Evolutionary conservation across 2,797 vertebrate species (phyloP).

Genomic region (Margarornis squamiger): DNA sequence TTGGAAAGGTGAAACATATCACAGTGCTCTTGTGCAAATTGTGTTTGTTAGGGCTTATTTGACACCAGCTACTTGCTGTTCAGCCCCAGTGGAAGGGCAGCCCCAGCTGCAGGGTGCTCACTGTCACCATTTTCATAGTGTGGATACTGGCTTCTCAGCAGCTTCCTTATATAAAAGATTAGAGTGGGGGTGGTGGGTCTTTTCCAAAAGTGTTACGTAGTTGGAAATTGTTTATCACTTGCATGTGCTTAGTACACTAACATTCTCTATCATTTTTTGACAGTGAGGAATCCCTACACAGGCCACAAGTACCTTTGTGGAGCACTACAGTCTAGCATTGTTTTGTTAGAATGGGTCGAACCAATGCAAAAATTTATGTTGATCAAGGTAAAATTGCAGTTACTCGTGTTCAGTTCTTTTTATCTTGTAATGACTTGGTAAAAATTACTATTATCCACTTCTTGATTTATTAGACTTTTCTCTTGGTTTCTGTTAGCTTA

Average conservation of each 20-base stretch:
- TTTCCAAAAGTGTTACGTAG: not conserved
- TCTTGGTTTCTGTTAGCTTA: not conserved
- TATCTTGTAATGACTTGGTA: not conserved
- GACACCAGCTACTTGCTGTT: not conserved
- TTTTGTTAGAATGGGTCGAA: slow-evolving; percentile 94
- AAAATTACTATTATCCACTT: not conserved
- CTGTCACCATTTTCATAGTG: not conserved
- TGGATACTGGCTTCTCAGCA: not conserved
- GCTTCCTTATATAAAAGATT: not conserved
- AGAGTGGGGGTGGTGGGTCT: not conserved
- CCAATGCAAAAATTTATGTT: slow-evolving; percentile 97
- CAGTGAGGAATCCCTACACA: slow-evolving; percentile 94
- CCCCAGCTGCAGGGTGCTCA: not conserved
- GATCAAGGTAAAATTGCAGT: slow-evolving; percentile 85
- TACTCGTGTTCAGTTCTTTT: not conserved
- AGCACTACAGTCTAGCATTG: slow-evolving; percentile 92
- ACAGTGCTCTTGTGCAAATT: not conserved
- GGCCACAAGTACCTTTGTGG: slow-evolving; percentile 94
- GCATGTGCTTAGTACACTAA: not conserved
- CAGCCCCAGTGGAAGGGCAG: not conserved
- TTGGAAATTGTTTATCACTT: not conserved
- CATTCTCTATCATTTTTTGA: slow-evolving; percentile 40
- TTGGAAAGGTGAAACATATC: not conserved
- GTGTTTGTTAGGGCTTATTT: not conserved
- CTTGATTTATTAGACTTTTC: not conserved